Percentiles rank a stretch among this genome's conserved stretches.
phyloP scores from a whole-genome alignment of 2,797 vertebrate species.

The Enteromius thamalakanensis region DNA sequence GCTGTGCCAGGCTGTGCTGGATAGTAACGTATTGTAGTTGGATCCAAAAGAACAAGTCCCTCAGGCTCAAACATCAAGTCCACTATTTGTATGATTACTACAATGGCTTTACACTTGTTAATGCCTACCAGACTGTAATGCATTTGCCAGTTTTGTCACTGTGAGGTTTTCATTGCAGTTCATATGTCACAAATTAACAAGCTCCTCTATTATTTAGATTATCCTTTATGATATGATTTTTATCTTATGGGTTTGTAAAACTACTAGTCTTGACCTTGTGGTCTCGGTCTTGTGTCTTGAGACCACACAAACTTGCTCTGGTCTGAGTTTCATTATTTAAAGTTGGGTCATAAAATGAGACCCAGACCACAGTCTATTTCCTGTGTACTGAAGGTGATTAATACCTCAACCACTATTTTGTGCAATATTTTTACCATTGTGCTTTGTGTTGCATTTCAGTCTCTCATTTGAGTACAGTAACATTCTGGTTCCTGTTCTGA shows the following conservation, averaged over 20 bases:
- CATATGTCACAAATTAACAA: background rate
- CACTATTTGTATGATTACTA: constrained; percentile 13
- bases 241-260: background rate
- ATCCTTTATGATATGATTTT: background rate
- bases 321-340: background rate
- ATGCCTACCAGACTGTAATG: background rate
- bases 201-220: background rate
- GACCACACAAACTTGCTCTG: background rate
- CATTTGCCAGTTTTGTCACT: background rate
- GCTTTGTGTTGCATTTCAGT: background rate
- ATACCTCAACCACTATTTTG: constrained; percentile 16
- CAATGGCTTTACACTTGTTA: background rate
- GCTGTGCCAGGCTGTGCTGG: background rate
- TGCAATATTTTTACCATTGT: background rate
- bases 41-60: constrained; percentile 4
- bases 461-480: background rate
- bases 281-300: background rate
- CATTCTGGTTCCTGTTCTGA: background rate
- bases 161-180: background rate
- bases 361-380: constrained; percentile 6
- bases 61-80: background rate
- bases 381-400: background rate
- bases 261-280: background rate
- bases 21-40: background rate
- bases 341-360: background rate